Evolutionary conservation across 2,888 invertebrate genomes (phyloP).

Genomic region (Stenolophus ochropezus): DNA sequence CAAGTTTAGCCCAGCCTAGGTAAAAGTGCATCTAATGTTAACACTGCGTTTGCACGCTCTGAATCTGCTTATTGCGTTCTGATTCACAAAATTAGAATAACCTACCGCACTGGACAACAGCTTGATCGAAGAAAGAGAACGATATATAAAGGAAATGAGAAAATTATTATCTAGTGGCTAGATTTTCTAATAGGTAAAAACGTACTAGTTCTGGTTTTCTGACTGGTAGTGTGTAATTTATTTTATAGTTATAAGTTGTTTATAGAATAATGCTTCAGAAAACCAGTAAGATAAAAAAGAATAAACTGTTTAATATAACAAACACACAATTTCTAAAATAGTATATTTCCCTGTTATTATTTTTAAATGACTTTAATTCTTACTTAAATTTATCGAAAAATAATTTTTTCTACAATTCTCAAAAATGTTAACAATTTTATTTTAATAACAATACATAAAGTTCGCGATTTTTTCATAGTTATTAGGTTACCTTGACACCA

Average conservation of each 20-base stretch:
- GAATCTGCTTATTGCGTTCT: conserved; percentile 23
- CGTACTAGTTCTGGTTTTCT: not conserved
- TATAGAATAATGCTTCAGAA: not conserved
- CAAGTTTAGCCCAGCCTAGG: not conserved
- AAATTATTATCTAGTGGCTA: conserved; percentile 2
- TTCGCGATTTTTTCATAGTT: too few relatives aligned
- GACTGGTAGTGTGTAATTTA: not conserved
- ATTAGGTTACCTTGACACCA: too few relatives aligned
- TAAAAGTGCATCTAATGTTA: conserved; percentile 47
- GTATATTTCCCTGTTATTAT: too few relatives aligned
- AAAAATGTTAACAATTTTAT: too few relatives aligned
- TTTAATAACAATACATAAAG: too few relatives aligned
- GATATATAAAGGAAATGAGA: conserved; percentile 12
- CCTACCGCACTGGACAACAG: not conserved
- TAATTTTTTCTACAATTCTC: too few relatives aligned
- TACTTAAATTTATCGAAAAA: too few relatives aligned
- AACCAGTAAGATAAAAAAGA: not conserved
- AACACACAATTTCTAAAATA: not conserved
- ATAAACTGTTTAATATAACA: not conserved
- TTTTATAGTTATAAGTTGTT: not conserved
- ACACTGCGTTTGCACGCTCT: conserved; percentile 47
- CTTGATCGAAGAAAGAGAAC: conserved; percentile 19
- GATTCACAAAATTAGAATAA: conserved; percentile 52
- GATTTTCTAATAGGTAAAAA: conserved; percentile 23
- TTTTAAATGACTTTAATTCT: too few relatives aligned